These are phyloP conservation scores for Eulemur macaco DNA, from an alignment of 2,113 vertebrate species.

Conservation along the genomic window DNA sequence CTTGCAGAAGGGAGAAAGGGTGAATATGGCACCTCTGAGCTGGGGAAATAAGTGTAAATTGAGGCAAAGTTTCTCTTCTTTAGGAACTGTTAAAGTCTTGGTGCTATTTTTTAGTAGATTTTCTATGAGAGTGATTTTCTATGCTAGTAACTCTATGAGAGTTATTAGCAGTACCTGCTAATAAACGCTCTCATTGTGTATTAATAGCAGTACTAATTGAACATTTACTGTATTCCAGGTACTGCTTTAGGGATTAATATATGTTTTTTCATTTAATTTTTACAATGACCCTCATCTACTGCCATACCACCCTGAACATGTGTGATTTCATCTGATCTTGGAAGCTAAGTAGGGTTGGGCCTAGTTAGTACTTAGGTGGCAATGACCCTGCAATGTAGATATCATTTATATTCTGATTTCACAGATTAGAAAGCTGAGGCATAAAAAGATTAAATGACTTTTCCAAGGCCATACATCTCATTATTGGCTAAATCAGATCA, in stretches of 20 bases:
- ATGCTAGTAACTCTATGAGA: too few relatives aligned
- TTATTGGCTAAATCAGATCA: neutral
- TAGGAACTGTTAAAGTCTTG: neutral
- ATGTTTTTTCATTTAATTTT: slow-evolving; percentile 9
- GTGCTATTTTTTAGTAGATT: neutral
- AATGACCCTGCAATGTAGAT: neutral
- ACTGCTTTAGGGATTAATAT: neutral
- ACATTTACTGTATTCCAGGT: neutral
- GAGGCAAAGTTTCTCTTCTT: neutral
- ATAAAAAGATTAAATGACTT: neutral
- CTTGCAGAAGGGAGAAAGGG: neutral
- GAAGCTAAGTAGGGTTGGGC: too few relatives aligned
- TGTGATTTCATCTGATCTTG: too few relatives aligned
- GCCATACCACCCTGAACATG: too few relatives aligned
- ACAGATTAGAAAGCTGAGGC: neutral
- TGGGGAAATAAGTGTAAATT: neutral
- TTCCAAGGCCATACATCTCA: neutral
- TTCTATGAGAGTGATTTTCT: neutral
- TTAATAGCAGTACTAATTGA: neutral
- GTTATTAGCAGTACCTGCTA: neutral
- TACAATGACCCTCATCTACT: too few relatives aligned
- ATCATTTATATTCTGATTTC: neutral
- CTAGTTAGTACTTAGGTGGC: too few relatives aligned
- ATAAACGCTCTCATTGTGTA: neutral
- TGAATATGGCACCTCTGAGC: neutral